Percentiles rank a stretch among this genome's conserved stretches.
Evolutionary conservation across 2,888 invertebrate genomes (phyloP).

Genomic region (Aspidiotus destructor): DNA sequence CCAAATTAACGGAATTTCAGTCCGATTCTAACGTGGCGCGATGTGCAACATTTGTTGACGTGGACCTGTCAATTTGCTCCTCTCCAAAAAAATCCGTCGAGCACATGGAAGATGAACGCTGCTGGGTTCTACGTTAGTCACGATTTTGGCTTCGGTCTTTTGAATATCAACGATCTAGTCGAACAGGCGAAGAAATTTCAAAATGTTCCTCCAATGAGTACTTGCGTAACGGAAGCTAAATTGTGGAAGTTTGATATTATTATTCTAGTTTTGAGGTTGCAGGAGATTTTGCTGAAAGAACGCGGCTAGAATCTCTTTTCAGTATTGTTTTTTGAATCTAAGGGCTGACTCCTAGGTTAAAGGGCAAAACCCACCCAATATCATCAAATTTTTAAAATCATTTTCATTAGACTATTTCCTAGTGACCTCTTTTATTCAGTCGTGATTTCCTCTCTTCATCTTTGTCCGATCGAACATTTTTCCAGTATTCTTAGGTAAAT

Average conservation of each 20-base stretch:
- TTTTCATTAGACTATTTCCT: too few species aligned
- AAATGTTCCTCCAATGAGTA: slow-evolving; percentile 53
- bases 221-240: slow-evolving; percentile 42
- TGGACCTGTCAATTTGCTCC: slow-evolving; percentile 73
- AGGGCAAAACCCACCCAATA: too few species aligned
- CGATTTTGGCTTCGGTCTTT: slow-evolving; percentile 79
- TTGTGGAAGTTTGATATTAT: neutral
- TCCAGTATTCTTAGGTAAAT: too few species aligned
- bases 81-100: slow-evolving; percentile 48
- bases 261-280: too few species aligned
- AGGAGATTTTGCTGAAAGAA: too few species aligned
- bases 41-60: slow-evolving; percentile 77
- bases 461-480: too few species aligned
- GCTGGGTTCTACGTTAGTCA: slow-evolving; percentile 71
- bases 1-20: slow-evolving; percentile 45
- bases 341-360: too few species aligned
- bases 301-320: too few species aligned
- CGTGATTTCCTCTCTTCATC: too few species aligned
- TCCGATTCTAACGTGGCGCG: slow-evolving; percentile 74
- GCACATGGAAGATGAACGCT: slow-evolving; percentile 62
- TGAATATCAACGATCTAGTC: slow-evolving; percentile 72
- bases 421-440: too few species aligned
- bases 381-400: too few species aligned
- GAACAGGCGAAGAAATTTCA: slow-evolving; percentile 61
- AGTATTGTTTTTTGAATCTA: too few species aligned